Conservation (phyloP, 2,797 vertebrate species). For the Girardinus metallicus region DNA sequence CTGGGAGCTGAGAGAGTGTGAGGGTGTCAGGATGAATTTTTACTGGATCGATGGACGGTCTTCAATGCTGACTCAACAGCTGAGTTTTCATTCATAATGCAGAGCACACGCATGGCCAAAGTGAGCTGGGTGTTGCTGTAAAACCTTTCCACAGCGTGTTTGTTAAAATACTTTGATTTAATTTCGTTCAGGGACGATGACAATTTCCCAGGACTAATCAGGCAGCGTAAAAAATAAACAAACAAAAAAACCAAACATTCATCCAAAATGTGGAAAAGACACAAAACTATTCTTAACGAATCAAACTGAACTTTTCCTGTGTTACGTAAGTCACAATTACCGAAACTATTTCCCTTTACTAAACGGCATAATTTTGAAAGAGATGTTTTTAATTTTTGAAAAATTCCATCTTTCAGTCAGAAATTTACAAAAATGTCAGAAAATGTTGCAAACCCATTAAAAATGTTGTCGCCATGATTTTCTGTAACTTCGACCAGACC, state of each 20-base stretch:
- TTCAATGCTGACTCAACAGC: constrained; percentile 19
- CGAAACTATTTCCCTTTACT: neutral
- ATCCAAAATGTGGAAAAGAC: neutral
- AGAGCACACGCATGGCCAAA: constrained; percentile 10
- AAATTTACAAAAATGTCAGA: neutral
- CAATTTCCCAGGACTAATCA: neutral
- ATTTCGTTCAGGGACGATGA: neutral
- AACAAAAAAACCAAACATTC: too few relatives aligned
- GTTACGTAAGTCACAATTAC: neutral
- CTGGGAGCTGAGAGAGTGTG: neutral
- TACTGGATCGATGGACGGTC: constrained; percentile 37
- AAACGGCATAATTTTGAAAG: neutral
- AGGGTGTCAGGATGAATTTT: constrained; percentile 38
- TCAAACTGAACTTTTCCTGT: neutral
- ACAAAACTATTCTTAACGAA: neutral
- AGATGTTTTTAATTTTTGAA: neutral
- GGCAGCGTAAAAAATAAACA: neutral
- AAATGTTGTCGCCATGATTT: neutral
- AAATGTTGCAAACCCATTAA: neutral
- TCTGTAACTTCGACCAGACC: neutral
- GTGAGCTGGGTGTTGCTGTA: neutral
- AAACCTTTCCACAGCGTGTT: neutral
- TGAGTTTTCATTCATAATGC: constrained; percentile 41
- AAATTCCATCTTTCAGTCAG: neutral
- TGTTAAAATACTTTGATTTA: neutral